Conservation (phyloP, 2,888 invertebrate species). For the Brachyopa scutellaris region DNA sequence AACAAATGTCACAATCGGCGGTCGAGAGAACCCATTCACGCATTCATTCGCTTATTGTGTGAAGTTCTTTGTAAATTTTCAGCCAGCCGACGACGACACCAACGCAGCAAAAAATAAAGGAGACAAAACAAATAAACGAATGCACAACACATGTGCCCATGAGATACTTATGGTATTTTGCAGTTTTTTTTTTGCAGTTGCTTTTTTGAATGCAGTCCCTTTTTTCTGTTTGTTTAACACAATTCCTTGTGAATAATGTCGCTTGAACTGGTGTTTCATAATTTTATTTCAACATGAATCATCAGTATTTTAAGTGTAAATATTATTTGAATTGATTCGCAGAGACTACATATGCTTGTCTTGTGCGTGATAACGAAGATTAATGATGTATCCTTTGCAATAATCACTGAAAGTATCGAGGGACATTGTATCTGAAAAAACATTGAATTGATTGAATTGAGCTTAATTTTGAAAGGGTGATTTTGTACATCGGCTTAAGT, state of each 20-base stretch:
- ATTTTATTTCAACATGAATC: slow-evolving; percentile 29
- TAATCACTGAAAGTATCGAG: background rate
- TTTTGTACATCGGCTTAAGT: too few relatives aligned
- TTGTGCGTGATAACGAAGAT: slow-evolving; percentile 18
- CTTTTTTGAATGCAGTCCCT: too few relatives aligned
- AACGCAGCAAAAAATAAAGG: background rate
- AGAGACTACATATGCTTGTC: background rate
- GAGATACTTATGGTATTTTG: slow-evolving; percentile 21
- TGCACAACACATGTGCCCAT: background rate
- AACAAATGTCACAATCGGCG: slow-evolving; percentile 57
- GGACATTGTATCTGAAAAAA: background rate
- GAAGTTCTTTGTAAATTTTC: background rate
- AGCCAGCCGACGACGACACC: background rate
- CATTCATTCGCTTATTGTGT: slow-evolving; percentile 2
- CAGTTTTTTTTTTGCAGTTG: background rate
- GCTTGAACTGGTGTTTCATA: slow-evolving; percentile 29
- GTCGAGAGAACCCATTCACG: background rate
- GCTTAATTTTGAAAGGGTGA: slow-evolving; percentile 11
- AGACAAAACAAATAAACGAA: slow-evolving; percentile 24
- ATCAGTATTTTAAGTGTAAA: slow-evolving; percentile 1
- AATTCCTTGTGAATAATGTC: slow-evolving; percentile 29
- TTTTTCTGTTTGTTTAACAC: slow-evolving; percentile 52
- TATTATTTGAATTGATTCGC: slow-evolving; percentile 26
- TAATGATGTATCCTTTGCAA: slow-evolving; percentile 20
- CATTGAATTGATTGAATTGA: slow-evolving; percentile 19